Evolutionary conservation across 2,113 vertebrate genomes (phyloP).

Genomic region (Brachyhypopomus gauderio): DNA sequence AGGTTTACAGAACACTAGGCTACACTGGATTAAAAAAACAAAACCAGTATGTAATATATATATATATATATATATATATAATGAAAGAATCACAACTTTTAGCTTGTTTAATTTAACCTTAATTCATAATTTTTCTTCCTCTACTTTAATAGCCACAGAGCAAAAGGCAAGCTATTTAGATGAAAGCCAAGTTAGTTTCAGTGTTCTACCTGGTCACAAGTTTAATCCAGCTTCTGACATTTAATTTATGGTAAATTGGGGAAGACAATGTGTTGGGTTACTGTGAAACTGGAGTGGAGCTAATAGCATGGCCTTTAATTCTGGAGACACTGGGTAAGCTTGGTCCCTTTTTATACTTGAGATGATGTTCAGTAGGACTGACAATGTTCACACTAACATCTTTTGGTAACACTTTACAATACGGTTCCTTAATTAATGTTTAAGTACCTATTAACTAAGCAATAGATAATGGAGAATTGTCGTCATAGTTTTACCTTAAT

Average conservation of each 20-base stretch:
- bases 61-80: too few relatives aligned
- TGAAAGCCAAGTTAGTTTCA: conserved; percentile 57
- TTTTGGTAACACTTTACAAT: too few relatives aligned
- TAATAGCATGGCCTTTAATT: conserved; percentile 35
- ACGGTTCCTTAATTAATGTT: too few relatives aligned
- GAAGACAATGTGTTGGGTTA: conserved; percentile 68
- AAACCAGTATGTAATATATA: too few relatives aligned
- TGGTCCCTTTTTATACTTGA: neutral
- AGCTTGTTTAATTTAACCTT: neutral
- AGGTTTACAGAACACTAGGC: too few relatives aligned
- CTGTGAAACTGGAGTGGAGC: conserved; percentile 62
- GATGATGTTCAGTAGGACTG: neutral
- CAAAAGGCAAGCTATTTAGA: conserved; percentile 26
- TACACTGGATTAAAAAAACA: too few relatives aligned
- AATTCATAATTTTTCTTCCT: conserved; percentile 21
- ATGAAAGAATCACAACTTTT: neutral
- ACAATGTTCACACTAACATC: too few relatives aligned
- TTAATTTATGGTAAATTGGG: conserved; percentile 73
- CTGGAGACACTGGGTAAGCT: neutral
- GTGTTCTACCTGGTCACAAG: conserved; percentile 46
- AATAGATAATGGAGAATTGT: too few relatives aligned
- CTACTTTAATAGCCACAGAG: neutral
- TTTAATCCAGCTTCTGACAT: conserved; percentile 61
- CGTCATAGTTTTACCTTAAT: too few relatives aligned
- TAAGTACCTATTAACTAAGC: too few relatives aligned